These are phyloP conservation scores for Rhinophrynus dorsalis DNA, from an alignment of 2,797 vertebrate species.

Conservation along the genomic window DNA sequence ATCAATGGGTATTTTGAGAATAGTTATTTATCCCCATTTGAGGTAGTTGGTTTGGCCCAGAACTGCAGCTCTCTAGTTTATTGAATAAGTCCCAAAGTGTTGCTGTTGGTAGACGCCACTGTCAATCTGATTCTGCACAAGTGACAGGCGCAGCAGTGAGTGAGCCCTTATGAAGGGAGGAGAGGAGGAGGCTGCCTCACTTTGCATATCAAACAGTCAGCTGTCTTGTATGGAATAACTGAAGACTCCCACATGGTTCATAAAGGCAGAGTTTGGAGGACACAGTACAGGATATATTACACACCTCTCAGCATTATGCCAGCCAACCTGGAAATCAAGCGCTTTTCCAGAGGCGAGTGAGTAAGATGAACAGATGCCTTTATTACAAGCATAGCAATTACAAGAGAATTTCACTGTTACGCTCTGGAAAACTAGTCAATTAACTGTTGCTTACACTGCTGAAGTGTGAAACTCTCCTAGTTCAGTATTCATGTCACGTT, in stretches of 20 bases:
- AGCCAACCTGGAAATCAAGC: conserved; percentile 36
- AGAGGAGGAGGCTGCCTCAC: not conserved
- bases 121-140: too few relatives aligned
- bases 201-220: conserved; percentile 41
- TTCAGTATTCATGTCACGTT: too few relatives aligned
- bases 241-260: conserved; percentile 38
- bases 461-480: not conserved
- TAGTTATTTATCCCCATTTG: too few relatives aligned
- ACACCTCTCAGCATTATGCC: conserved; percentile 40
- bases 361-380: conserved; percentile 39
- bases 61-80: too few relatives aligned
- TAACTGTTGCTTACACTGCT: conserved; percentile 27
- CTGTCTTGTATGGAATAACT: conserved; percentile 39
- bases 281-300: conserved; percentile 29
- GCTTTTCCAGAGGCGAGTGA: conserved; percentile 11
- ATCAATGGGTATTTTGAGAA: too few relatives aligned
- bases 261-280: conserved; percentile 29
- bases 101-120: too few relatives aligned
- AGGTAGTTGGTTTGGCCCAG: too few relatives aligned
- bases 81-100: too few relatives aligned
- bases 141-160: not conserved
- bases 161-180: conserved; percentile 4
- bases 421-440: conserved; percentile 26
- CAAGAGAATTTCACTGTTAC: conserved; percentile 25
- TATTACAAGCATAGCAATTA: conserved; percentile 45